Evolutionary conservation across 2,797 vertebrate species (phyloP), one percentile per base, ranked within the genome.

Genomic region (Neostethus bicornis): DNA sequence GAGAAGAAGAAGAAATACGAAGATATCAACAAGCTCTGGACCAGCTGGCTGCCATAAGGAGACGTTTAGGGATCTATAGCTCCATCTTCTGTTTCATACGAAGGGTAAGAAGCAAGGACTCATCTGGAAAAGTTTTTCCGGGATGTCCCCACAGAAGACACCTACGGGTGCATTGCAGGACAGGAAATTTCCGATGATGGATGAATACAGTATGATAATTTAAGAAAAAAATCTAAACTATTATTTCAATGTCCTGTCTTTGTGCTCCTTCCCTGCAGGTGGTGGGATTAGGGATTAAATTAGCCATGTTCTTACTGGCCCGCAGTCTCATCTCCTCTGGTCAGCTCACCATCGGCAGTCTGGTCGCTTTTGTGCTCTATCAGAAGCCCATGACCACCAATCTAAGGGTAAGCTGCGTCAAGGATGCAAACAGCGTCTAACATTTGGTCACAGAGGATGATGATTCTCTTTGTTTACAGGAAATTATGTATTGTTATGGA

Each of bases 301-400:
- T 92, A 1, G 24, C 91, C 1, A 90, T 95, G 86, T 77, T 98
- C 61, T 54, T 72, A 16, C 75, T 77, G 0, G 94, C 94, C 0
- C 87, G 90, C n/a, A 74, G 34, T 16, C 91, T 96, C 66, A 90
- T 95, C 71, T 71, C 25, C 0, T 75, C 83, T 0, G 89, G 91
- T 0, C 80, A 77, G 43, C 78, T 97, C 64, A 95, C 76, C 16
- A 47, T 70, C 1, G 93, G 95, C 0, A 75, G 73, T 7, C 86
- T 98, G 0, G 49, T 97, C n/a, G 90, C 95, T n/a, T 96, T 97
- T 47, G 65, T 96, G 17, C 55, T 98, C 8, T 96, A 94, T 81
- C 93, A 95, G 83, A 92, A 82, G 38, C 77, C 92, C 1, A 90
- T 93, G 45, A 74, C 86, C 1, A 0, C 0, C 0, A 62, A 86